These are phyloP conservation scores for Andinoacara biseriatus DNA, from an alignment of 2,113 vertebrate species.

Conservation along the genomic window DNA sequence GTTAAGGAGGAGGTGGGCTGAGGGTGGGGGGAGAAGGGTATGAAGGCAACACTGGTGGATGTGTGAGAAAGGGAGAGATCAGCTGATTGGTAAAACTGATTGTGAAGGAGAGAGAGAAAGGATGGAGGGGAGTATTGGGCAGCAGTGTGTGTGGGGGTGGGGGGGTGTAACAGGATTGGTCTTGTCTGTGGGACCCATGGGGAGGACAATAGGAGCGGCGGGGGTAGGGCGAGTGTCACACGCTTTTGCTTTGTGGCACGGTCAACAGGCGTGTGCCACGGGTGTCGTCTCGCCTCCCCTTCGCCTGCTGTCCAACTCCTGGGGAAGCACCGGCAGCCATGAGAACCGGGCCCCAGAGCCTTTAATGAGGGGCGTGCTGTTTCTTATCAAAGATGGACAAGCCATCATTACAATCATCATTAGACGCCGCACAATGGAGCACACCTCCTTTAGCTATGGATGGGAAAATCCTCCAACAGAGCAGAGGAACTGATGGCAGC, in stretches of 20 bases:
- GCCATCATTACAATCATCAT: constrained; percentile 80
- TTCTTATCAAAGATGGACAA: constrained; percentile 83
- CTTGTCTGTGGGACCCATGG: constrained; percentile 71
- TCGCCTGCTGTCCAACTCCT: constrained; percentile 77
- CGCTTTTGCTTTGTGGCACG: constrained; percentile 80
- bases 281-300: constrained; percentile 74
- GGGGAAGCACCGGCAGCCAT: constrained; percentile 51
- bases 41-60: constrained; percentile 39
- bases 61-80: constrained; percentile 71
- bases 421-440: constrained; percentile 69
- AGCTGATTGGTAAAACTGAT: constrained; percentile 81
- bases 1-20: constrained; percentile 5
- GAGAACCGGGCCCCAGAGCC: constrained; percentile 68
- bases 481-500: background rate
- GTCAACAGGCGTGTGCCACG: constrained; percentile 85
- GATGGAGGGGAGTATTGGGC: constrained; percentile 23
- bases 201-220: constrained; percentile 67
- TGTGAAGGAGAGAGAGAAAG: constrained; percentile 47
- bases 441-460: constrained; percentile 49
- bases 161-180: constrained; percentile 65
- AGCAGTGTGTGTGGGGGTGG: constrained; percentile 39
- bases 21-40: background rate
- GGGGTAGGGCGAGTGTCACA: constrained; percentile 76
- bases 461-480: constrained; percentile 56
- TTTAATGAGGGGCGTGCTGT: constrained; percentile 80